Evolutionary conservation across 2,113 vertebrate species (phyloP).

Genomic region (Oncorhynchus mykiss): DNA sequence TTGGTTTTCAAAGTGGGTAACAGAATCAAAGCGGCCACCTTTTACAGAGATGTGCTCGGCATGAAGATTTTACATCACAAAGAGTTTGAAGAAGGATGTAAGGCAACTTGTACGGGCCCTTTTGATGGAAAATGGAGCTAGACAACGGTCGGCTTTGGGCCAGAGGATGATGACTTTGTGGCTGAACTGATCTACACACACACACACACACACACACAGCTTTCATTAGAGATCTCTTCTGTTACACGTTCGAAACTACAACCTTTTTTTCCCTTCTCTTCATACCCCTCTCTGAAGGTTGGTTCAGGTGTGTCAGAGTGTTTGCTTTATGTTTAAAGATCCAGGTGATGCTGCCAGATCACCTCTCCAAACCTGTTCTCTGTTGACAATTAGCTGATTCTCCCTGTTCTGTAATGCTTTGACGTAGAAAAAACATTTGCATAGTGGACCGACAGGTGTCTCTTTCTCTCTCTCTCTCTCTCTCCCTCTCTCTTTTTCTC

Average conservation of each 20-base stretch:
- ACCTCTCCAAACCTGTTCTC: slow-evolving; percentile 28
- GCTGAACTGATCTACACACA: background rate
- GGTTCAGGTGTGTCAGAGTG: slow-evolving; percentile 4
- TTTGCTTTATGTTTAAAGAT: slow-evolving; percentile 38
- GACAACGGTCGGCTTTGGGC: too few relatives aligned
- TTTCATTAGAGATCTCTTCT: background rate
- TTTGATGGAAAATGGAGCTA: too few relatives aligned
- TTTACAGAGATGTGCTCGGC: too few relatives aligned
- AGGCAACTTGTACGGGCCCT: too few relatives aligned
- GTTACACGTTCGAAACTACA: background rate
- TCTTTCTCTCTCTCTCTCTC: background rate
- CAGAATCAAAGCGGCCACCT: too few relatives aligned
- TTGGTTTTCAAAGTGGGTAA: too few relatives aligned
- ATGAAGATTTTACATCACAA: too few relatives aligned
- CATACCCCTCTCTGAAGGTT: background rate
- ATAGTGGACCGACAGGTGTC: slow-evolving; percentile 50
- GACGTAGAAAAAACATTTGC: slow-evolving; percentile 27
- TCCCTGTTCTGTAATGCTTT: slow-evolving; percentile 50
- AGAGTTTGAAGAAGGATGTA: too few relatives aligned
- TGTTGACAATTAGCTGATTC: slow-evolving; percentile 43
- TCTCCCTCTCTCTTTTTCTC: too few relatives aligned
- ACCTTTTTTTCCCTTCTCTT: background rate
- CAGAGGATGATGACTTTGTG: too few relatives aligned
- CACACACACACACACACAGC: background rate
- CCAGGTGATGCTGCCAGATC: slow-evolving; percentile 42